Percentiles rank a stretch among this genome's conserved stretches.
phyloP scores from a whole-genome alignment of 1,140 invertebrate genomes.

The Drosophila tsacasi region DNA sequence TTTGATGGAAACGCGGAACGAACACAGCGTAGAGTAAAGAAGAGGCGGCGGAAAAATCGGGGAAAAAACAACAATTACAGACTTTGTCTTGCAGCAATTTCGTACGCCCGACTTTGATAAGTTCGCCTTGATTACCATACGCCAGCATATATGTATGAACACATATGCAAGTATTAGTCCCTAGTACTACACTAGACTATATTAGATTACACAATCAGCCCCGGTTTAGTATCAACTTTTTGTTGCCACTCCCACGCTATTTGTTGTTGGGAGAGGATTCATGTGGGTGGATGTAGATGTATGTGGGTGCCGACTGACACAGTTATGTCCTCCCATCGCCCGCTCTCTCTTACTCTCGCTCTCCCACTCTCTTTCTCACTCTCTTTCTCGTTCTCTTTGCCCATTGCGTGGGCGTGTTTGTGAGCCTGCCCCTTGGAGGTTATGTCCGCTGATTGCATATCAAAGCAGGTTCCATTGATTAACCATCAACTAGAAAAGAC shows the following conservation, averaged over 20 bases:
- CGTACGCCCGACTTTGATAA: constrained; percentile 47
- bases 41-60: constrained; percentile 5
- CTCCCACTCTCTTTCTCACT: background rate
- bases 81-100: constrained; percentile 28
- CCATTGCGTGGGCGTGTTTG: constrained; percentile 19
- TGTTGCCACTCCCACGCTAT: constrained; percentile 38
- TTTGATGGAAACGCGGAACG: constrained; percentile 44
- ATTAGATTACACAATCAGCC: constrained; percentile 49
- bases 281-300: background rate
- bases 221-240: constrained; percentile 22
- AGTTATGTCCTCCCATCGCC: constrained; percentile 21
- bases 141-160: constrained; percentile 2
- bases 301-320: constrained; percentile 25
- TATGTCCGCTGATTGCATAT: constrained; percentile 48
- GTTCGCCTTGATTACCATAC: constrained; percentile 49
- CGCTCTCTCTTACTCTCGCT: background rate
- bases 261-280: constrained; percentile 43
- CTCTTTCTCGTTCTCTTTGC: background rate
- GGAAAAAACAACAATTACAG: constrained; percentile 29
- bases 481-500: constrained; percentile 22
- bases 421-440: constrained; percentile 40
- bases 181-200: constrained; percentile 14
- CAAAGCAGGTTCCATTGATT: constrained; percentile 42
- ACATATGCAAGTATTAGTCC: background rate
- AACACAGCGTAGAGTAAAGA: constrained; percentile 24